A percentile compares a stretch with the other conserved stretches of the same genome.
Evolutionary conservation across 2,888 invertebrate genomes (phyloP).

Genomic region (Trissonchulus latispiculum): DNA sequence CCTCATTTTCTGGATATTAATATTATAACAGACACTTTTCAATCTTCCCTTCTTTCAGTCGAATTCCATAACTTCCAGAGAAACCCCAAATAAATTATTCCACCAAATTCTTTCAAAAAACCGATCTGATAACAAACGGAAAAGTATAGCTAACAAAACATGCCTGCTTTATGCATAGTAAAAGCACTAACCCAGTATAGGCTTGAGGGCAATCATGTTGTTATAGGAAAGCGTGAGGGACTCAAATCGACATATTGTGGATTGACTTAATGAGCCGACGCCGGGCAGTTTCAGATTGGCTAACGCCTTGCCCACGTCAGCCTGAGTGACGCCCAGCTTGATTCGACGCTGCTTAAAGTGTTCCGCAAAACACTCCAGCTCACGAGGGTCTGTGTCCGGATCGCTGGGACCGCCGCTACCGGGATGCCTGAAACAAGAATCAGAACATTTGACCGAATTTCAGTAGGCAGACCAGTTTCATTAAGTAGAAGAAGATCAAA

Average conservation of each 20-base stretch:
- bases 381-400: conserved; percentile 57
- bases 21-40: too few relatives aligned
- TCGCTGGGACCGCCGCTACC: conserved; percentile 28
- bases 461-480: too few relatives aligned
- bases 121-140: too few relatives aligned
- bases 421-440: neutral
- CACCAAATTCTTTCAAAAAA: too few relatives aligned
- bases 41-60: too few relatives aligned
- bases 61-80: too few relatives aligned
- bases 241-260: conserved; percentile 98
- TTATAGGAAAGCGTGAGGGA: conserved; percentile 96
- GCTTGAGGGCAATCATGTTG: conserved; percentile 99
- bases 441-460: too few relatives aligned
- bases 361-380: conserved; percentile 98
- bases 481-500: too few relatives aligned
- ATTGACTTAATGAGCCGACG: conserved; percentile 94
- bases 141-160: too few relatives aligned
- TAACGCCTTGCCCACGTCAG: conserved; percentile 87
- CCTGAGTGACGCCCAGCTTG: conserved; percentile 92
- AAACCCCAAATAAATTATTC: too few relatives aligned
- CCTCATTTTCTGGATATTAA: too few relatives aligned
- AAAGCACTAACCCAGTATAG: conserved; percentile 69
- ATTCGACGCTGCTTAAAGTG: conserved; percentile 96
- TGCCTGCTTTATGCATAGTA: too few relatives aligned
- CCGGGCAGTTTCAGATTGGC: conserved; percentile 97